Evolutionary conservation across 1,140 invertebrate species (phyloP).

Genomic region (Plutomurus gul): DNA sequence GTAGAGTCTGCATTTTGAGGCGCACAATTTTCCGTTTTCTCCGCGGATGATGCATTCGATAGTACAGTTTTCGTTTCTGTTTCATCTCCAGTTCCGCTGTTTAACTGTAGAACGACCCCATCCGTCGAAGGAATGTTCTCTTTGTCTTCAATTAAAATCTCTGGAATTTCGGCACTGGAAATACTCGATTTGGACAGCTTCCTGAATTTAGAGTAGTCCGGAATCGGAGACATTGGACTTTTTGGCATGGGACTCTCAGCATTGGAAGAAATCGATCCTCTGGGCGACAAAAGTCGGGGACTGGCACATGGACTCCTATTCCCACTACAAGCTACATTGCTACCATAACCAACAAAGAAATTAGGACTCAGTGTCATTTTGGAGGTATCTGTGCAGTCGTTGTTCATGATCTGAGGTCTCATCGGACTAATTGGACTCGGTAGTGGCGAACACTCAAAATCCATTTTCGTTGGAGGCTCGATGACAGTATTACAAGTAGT

Average conservation of each 20-base stretch:
- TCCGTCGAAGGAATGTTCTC: conserved; percentile 1
- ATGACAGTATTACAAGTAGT: conserved; percentile 48
- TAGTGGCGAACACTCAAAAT: conserved; percentile 38
- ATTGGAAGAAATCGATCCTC: conserved; percentile 38
- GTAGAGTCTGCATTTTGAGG: background rate
- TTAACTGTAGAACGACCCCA: background rate
- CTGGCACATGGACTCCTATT: background rate
- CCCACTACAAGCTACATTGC: no score
- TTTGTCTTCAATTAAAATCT: conserved; percentile 20
- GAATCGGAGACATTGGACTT: conserved; percentile 29
- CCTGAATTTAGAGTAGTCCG: background rate
- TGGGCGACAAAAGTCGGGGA: conserved; percentile 25
- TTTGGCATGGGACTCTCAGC: conserved; percentile 39
- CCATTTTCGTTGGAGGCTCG: conserved; percentile 34
- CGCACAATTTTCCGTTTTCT: background rate
- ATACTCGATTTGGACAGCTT: conserved; percentile 35
- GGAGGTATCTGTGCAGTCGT: background rate
- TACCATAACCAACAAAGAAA: background rate
- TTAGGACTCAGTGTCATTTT: conserved; percentile 33
- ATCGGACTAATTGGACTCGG: conserved; percentile 45
- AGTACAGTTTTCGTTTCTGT: background rate
- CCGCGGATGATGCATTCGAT: background rate
- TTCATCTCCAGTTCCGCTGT: background rate
- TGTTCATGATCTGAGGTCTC: background rate
- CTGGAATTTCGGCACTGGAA: conserved; percentile 29